Evolutionary conservation across 2,113 vertebrate genomes (phyloP), one percentile per base, ranked within the genome.

Genomic region (Pipra filicauda): DNA sequence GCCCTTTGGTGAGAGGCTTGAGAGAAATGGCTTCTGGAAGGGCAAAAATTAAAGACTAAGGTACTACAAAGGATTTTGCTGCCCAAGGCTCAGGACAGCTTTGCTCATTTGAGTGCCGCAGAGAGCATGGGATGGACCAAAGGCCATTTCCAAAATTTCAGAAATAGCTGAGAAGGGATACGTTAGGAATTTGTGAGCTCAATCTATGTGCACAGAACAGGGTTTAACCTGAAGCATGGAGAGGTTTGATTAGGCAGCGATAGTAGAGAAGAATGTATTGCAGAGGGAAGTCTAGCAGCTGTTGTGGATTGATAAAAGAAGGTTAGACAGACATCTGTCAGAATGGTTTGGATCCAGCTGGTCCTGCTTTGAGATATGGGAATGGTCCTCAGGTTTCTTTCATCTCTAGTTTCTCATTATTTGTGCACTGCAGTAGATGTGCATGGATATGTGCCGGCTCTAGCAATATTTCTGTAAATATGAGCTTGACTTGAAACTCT

Each of bases 21-120:
- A 71, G 35, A 67, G 77, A 75, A 87, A 48, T 3, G 6, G 30
- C 30, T 88, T 31, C 35, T 52, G 24, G 48, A 81, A 74, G 11
- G 21, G 10, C 21, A 69, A 51, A 77, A 90, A 49, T 24, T 8
- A 64, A 71, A 67, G 24, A 88, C 12, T 22, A 71, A 54, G 44
- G 44, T 26, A 31, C 10, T 23, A 28, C 31, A 37, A 72, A 64
- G 21, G 21, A 18, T 4, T 84, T 85, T 74, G 8, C n/a, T 79
- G 27, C 44, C 24, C 37, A 52, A 79, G 30, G 5, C 22, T 15
- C 19, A 54, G 26, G 27, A 67, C 10, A 79, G 27, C 16, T 76
- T 80, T 57, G 3, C 16, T 72, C 0, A 0, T 76, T 44, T 0
- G 1, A 11, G 43, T 61, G 33, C 35, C 11, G 17, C 6, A 6